These are phyloP conservation scores for Ladona fulva DNA, from an alignment of 1,140 invertebrate genomes.

Conservation along the genomic window DNA sequence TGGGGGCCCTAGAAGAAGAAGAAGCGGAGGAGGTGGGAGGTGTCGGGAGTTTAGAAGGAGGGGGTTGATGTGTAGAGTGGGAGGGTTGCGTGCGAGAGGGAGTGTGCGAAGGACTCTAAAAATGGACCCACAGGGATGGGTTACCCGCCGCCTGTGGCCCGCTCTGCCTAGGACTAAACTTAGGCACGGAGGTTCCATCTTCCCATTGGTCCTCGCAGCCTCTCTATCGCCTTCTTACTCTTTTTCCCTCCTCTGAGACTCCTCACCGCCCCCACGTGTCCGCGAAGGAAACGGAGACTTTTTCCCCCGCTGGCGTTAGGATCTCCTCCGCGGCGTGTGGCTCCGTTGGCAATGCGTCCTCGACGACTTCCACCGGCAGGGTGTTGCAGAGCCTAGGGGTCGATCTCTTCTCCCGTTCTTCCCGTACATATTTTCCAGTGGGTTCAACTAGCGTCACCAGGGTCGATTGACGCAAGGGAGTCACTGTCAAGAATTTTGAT, in stretches of 20 bases:
- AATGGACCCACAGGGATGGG: slow-evolving; percentile 38
- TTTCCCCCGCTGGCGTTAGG: background rate
- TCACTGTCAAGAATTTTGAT: no score
- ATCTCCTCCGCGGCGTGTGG: background rate
- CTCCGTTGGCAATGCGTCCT: background rate
- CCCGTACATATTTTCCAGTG: no score
- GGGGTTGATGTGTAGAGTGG: background rate
- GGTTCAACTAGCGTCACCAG: no score
- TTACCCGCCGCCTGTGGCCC: slow-evolving; percentile 32
- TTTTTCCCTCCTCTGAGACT: slow-evolving; percentile 54
- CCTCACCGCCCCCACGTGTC: slow-evolving; percentile 71
- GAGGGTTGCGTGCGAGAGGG: slow-evolving; percentile 26
- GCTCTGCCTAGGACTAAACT: slow-evolving; percentile 24
- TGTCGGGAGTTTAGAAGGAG: background rate
- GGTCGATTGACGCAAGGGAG: no score
- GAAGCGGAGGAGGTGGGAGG: background rate
- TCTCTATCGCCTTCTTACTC: background rate
- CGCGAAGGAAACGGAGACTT: slow-evolving; percentile 36
- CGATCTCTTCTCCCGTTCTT: background rate
- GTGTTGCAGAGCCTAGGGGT: background rate
- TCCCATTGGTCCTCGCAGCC: background rate
- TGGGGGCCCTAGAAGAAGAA: background rate
- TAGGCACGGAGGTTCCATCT: background rate
- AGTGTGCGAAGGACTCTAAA: slow-evolving; percentile 42
- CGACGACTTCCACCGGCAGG: background rate